Percentiles rank a stretch among this genome's conserved stretches.
These are phyloP conservation scores for Taphrorychus bicolor DNA, from an alignment of 2,888 invertebrate species.

Conservation along the genomic window DNA sequence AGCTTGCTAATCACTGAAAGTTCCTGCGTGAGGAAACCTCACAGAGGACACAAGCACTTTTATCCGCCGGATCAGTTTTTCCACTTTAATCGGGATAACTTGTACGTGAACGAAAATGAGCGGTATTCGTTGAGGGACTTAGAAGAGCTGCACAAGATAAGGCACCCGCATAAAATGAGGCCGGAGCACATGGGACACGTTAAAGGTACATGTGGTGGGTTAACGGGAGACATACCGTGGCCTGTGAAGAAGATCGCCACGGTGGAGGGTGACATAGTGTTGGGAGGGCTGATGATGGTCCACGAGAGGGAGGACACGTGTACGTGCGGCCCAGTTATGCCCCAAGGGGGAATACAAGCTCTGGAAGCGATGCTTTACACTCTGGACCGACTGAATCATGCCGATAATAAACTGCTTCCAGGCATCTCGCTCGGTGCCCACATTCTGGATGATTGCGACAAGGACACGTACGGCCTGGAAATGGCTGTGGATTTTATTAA, in stretches of 20 bases:
- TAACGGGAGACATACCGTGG: conserved; percentile 66
- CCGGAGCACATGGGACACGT: no score
- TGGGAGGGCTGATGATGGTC: conserved; percentile 93
- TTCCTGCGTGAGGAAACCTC: not conserved
- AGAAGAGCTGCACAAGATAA: conserved; percentile 11
- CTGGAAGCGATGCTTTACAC: conserved; percentile 93
- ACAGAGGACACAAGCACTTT: not conserved
- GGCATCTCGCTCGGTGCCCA: conserved; percentile 86
- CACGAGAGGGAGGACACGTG: conserved; percentile 88
- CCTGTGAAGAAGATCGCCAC: conserved; percentile 86
- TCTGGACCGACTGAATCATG: conserved; percentile 78
- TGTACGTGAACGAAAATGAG: conserved; percentile 6
- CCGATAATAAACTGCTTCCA: conserved; percentile 72
- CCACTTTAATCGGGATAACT: no score
- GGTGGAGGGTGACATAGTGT: conserved; percentile 85
- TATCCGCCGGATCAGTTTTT: not conserved
- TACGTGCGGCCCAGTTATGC: conserved; percentile 93
- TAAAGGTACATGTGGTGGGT: not conserved
- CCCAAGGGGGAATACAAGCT: conserved; percentile 89
- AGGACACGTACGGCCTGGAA: conserved; percentile 93
- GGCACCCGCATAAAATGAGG: conserved; percentile 13
- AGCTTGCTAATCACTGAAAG: not conserved
- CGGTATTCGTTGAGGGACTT: not conserved
- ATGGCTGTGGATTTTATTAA: conserved; percentile 97
- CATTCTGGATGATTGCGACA: conserved; percentile 93